Conservation (phyloP, 2,888 invertebrate species). For the Harpalus rufipes region DNA sequence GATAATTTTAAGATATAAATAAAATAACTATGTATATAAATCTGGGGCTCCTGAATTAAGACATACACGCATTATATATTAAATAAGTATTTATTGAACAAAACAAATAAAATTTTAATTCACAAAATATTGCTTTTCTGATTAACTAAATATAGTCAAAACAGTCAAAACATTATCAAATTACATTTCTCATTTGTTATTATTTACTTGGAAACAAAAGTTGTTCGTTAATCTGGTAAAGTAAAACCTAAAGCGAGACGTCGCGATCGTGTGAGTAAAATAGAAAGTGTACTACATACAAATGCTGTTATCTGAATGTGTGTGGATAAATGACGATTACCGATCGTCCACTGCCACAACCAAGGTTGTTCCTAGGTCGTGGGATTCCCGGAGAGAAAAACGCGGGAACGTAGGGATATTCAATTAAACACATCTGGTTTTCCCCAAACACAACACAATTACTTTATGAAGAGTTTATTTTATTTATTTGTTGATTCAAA, state of each 20-base stretch:
- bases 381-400: slow-evolving; percentile 24
- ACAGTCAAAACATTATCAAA: too few relatives aligned
- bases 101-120: too few relatives aligned
- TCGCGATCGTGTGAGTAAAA: not conserved
- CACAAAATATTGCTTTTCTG: too few relatives aligned
- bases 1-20: too few relatives aligned
- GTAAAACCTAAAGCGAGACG: not conserved
- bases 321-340: slow-evolving; percentile 40
- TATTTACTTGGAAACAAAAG: not conserved
- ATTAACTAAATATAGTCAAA: too few relatives aligned
- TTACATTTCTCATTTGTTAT: too few relatives aligned
- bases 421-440: slow-evolving; percentile 39
- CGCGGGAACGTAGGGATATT: slow-evolving; percentile 11
- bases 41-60: too few relatives aligned
- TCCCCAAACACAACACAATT: not conserved
- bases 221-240: not conserved
- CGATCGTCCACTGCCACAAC: slow-evolving; percentile 10
- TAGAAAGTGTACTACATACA: slow-evolving; percentile 48
- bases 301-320: slow-evolving; percentile 62
- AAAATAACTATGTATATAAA: too few relatives aligned
- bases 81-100: too few relatives aligned
- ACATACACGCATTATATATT: too few relatives aligned
- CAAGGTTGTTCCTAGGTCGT: slow-evolving; percentile 19
- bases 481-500: not conserved
- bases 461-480: not conserved